Conservation (phyloP, 2,113 vertebrate genomes). For the Lepidiolamprologus cunningtoni region DNA sequence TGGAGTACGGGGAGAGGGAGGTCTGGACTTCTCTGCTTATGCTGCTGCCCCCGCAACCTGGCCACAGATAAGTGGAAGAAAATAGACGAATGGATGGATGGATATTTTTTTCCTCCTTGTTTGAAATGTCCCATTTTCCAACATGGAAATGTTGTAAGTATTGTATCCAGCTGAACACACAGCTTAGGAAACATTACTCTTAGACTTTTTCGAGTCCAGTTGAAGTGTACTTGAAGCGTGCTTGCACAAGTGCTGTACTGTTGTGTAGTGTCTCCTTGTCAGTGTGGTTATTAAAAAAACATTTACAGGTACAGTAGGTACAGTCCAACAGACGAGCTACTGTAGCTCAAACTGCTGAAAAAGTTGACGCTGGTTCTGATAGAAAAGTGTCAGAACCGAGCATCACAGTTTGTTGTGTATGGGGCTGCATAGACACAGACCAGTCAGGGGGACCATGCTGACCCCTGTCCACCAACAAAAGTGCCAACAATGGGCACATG, state of each 20-base stretch:
- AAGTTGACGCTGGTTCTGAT: background rate
- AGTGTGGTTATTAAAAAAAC: background rate
- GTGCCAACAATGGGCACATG: background rate
- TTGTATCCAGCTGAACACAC: background rate
- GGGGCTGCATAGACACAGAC: background rate
- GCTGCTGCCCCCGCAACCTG: background rate
- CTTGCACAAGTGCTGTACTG: background rate
- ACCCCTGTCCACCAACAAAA: background rate
- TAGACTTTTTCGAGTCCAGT: background rate
- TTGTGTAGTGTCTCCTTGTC: background rate
- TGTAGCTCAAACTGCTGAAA: background rate
- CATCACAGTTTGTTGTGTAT: background rate
- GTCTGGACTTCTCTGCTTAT: background rate
- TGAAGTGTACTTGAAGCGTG: background rate
- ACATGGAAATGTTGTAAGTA: background rate
- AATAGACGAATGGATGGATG: background rate
- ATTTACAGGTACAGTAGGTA: background rate
- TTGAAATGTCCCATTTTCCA: background rate
- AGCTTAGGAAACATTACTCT: background rate
- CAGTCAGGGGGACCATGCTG: background rate
- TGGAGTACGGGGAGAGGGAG: background rate
- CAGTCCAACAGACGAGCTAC: background rate
- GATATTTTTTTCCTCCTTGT: background rate
- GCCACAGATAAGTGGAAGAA: background rate
- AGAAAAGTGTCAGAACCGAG: background rate